Evolutionary conservation across 2,888 invertebrate genomes (phyloP).

Genomic region (Drosophila greeni): DNA sequence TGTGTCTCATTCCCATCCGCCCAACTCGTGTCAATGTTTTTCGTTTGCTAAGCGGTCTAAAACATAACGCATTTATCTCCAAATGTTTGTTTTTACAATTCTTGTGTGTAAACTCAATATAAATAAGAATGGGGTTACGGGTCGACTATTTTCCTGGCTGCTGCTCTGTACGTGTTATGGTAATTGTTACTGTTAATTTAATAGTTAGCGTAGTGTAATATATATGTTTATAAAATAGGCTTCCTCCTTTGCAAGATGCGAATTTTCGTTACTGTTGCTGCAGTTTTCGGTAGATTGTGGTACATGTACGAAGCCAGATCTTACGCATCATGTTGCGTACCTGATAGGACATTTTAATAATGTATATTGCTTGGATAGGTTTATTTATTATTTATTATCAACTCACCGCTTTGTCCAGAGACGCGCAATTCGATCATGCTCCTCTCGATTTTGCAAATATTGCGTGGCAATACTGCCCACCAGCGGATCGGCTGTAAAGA

Average conservation of each 20-base stretch:
- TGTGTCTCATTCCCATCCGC: slow-evolving; percentile 14
- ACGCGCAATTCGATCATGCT: slow-evolving; percentile 98
- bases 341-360: slow-evolving; percentile 46
- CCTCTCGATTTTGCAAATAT: slow-evolving; percentile 97
- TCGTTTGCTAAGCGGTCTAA: slow-evolving; percentile 30
- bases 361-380: background rate
- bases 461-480: slow-evolving; percentile 99
- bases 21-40: slow-evolving; percentile 20
- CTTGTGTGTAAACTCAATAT: slow-evolving; percentile 32
- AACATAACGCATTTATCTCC: slow-evolving; percentile 23
- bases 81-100: slow-evolving; percentile 36
- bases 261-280: slow-evolving; percentile 69
- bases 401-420: slow-evolving; percentile 97
- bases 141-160: slow-evolving; percentile 33
- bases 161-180: slow-evolving; percentile 37
- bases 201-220: slow-evolving; percentile 71
- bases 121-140: slow-evolving; percentile 11
- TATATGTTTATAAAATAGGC: slow-evolving; percentile 71
- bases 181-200: slow-evolving; percentile 61
- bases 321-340: slow-evolving; percentile 79
- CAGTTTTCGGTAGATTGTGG: slow-evolving; percentile 60
- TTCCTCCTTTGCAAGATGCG: slow-evolving; percentile 60
- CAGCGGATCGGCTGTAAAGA: slow-evolving; percentile 91
- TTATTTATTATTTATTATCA: background rate
- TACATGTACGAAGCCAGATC: slow-evolving; percentile 62